phyloP scores from a whole-genome alignment of 1,140 invertebrate species.

The Calycopis cecrops region DNA sequence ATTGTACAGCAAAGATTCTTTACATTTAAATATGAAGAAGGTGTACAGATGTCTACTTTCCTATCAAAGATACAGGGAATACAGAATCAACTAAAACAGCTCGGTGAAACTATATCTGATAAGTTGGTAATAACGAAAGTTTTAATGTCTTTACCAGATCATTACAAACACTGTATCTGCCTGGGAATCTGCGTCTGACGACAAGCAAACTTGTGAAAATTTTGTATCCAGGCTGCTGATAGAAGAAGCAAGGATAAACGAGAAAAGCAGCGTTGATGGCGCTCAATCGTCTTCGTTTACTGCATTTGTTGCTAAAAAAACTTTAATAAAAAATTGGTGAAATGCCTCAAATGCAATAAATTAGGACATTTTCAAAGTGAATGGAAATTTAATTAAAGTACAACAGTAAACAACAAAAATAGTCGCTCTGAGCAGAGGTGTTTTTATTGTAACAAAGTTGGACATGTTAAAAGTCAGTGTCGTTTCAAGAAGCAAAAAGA shows the following conservation, averaged over 20 bases:
- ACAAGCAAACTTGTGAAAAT: constrained; percentile 35
- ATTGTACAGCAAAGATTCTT: constrained; percentile 31
- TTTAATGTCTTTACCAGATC: constrained; percentile 10
- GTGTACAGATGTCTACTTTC: constrained; percentile 9
- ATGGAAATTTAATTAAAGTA: constrained; percentile 22
- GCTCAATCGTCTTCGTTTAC: constrained; percentile 10
- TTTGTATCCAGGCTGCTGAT: constrained; percentile 35
- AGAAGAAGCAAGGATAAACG: constrained; percentile 25
- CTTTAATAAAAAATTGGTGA: too few relatives aligned
- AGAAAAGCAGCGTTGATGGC: too few relatives aligned
- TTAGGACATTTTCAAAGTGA: constrained; percentile 17
- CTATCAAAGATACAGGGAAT: constrained; percentile 9
- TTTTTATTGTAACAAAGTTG: too few relatives aligned
- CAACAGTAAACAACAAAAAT: too few relatives aligned
- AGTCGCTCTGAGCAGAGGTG: too few relatives aligned
- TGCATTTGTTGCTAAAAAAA: constrained; percentile 8
- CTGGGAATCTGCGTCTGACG: constrained; percentile 37
- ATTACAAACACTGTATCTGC: constrained; percentile 40
- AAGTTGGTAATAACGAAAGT: constrained; percentile 14
- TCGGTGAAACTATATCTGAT: constrained; percentile 7
- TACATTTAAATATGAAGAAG: constrained; percentile 27
- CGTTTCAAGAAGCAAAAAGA: too few relatives aligned
- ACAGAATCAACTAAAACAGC: constrained; percentile 4
- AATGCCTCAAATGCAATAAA: constrained; percentile 27
- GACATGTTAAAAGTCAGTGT: too few relatives aligned